These are phyloP conservation scores for Xiphophorus maculatus DNA, from an alignment of 2,113 vertebrate species.

Conservation along the genomic window DNA sequence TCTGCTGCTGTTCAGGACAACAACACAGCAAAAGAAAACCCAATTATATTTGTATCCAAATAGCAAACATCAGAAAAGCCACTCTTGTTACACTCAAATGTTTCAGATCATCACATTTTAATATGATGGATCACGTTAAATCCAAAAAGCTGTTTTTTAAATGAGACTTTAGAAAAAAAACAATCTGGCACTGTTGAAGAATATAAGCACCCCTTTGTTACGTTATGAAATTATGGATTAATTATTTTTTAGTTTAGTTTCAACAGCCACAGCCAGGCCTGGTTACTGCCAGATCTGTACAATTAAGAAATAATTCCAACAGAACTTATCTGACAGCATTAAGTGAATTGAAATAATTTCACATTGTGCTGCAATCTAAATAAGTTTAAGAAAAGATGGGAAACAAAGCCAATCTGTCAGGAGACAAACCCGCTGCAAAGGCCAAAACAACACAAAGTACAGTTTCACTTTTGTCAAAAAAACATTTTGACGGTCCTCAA, in stretches of 20 bases:
- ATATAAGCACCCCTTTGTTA: too few species aligned
- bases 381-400: neutral
- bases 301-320: neutral
- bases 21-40: neutral
- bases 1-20: conserved; percentile 3
- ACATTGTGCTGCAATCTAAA: neutral
- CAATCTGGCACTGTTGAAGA: too few species aligned
- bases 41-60: neutral
- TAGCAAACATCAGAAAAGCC: neutral
- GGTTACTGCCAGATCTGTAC: neutral
- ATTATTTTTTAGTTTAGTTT: too few species aligned
- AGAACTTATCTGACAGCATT: neutral
- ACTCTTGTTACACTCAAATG: neutral
- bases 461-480: too few species aligned
- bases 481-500: too few species aligned
- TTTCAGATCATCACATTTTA: neutral
- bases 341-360: neutral
- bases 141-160: neutral
- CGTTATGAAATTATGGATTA: too few species aligned
- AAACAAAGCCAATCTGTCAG: neutral
- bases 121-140: neutral
- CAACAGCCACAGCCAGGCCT: neutral
- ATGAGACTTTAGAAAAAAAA: neutral
- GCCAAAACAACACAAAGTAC: neutral
- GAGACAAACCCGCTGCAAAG: neutral